Percentiles rank a stretch among this genome's conserved stretches.
These are phyloP conservation scores for Caenorhabditis imperialis DNA, from an alignment of 2,888 invertebrate species.

Conservation along the genomic window DNA sequence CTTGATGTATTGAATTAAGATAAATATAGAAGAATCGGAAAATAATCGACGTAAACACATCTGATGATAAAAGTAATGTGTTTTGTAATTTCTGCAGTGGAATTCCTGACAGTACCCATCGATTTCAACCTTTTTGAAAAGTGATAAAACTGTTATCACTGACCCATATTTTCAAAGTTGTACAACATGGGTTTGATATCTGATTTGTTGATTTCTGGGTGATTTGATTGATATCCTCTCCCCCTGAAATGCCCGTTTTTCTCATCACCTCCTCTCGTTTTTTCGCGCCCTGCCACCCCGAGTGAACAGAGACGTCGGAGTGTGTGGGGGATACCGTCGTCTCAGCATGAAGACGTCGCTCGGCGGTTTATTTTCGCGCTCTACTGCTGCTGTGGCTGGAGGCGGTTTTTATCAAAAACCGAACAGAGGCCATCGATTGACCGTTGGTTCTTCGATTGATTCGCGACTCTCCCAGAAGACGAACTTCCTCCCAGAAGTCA, in stretches of 20 bases:
- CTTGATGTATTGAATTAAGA: no score
- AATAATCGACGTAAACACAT: no score
- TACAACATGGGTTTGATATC: slow-evolving; percentile 31
- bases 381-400: slow-evolving; percentile 44
- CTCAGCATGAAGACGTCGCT: slow-evolving; percentile 9
- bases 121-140: no score
- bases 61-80: no score
- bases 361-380: slow-evolving; percentile 52
- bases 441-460: slow-evolving; percentile 53
- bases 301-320: not conserved
- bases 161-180: slow-evolving; percentile 16
- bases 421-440: slow-evolving; percentile 55
- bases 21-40: not conserved
- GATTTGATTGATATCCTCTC: slow-evolving; percentile 23
- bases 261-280: not conserved
- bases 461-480: slow-evolving; percentile 16
- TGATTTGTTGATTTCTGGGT: slow-evolving; percentile 46
- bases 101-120: no score
- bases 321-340: no score
- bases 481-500: not conserved
- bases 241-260: no score
- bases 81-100: no score
- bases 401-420: slow-evolving; percentile 54
- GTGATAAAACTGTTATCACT: not conserved
- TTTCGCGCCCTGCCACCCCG: slow-evolving; percentile 15